Evolutionary conservation across 2,113 vertebrate species (phyloP), one percentile per base, ranked within the genome.

Genomic region (Panthera uncia): DNA sequence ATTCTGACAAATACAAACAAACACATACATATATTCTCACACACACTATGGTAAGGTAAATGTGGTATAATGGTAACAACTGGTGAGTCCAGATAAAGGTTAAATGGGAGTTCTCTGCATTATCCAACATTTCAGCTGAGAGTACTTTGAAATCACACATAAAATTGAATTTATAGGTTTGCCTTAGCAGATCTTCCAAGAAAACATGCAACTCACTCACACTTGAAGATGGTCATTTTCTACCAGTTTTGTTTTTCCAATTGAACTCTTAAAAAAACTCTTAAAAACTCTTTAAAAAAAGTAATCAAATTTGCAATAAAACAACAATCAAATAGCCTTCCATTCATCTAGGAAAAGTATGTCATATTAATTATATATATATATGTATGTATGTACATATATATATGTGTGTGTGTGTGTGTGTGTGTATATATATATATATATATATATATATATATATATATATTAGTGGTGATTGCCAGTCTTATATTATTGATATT

Each of bases 201-300:
- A 89, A 95, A 82, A 52, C 33, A 61, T 33, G 52, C 9, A 68
- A 48, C 31, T 95, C 69, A 87, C 29, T 97, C 52, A 96, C 69
- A 88, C 48, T 79, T 84, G 76, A 74, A 94, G 76, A 27, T 45
- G 2, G 57, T 41, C 57, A 13, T 84, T 83, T 94, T 50, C 29
- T 16, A 81, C 38, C 27, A 83, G 48, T 86, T 86, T 71, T 74
- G 4, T 68, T 91, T 91, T 95, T 65, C 48, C 3, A 85, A 16
- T 55, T 91, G 19, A 82, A 29, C 29, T 23, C 55, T 65, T 48
- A 50, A 66, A 84, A 81, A 27, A 82, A 29, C 29, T 23, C 55
- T 65, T 48, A 50, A 66, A 84, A 81, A 27, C 36, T 55, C 36
- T 63, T 45, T 41, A 57, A 83, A 57, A 31, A 92, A 93, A 74